These are phyloP conservation scores for Junco hyemalis DNA, from an alignment of 2,113 vertebrate genomes.

Conservation along the genomic window DNA sequence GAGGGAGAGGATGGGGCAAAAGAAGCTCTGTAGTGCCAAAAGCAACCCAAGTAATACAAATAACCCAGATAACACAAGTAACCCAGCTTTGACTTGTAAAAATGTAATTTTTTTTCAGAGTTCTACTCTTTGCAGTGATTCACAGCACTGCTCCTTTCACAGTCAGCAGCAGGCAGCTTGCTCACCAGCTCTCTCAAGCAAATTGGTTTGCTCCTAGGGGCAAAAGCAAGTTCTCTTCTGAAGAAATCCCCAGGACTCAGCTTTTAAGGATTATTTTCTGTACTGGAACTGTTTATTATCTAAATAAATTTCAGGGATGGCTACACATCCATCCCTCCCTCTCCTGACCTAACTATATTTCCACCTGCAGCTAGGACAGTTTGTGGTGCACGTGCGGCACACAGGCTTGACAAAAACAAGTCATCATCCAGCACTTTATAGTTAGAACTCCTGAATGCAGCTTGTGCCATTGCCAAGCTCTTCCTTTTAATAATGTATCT, in stretches of 20 bases:
- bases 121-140: not conserved
- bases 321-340: not conserved
- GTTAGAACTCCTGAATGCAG: not conserved
- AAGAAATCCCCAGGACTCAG: not conserved
- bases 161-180: not conserved
- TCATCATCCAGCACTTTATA: rapidly evolving
- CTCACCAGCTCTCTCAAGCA: not conserved
- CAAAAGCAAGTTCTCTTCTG: not conserved
- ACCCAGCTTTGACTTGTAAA: not conserved
- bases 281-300: not conserved
- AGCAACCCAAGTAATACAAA: not conserved
- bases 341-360: not conserved
- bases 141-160: not conserved
- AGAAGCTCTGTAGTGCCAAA: not conserved
- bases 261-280: not conserved
- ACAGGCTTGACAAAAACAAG: not conserved
- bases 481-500: conserved; percentile 3
- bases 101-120: not conserved
- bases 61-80: not conserved
- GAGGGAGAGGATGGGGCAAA: not conserved
- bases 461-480: not conserved
- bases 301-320: not conserved
- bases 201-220: not conserved
- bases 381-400: not conserved
- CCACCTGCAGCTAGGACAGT: not conserved